These are phyloP conservation scores for Moxostoma hubbsi DNA, from an alignment of 2,797 vertebrate genomes.

Conservation along the genomic window DNA sequence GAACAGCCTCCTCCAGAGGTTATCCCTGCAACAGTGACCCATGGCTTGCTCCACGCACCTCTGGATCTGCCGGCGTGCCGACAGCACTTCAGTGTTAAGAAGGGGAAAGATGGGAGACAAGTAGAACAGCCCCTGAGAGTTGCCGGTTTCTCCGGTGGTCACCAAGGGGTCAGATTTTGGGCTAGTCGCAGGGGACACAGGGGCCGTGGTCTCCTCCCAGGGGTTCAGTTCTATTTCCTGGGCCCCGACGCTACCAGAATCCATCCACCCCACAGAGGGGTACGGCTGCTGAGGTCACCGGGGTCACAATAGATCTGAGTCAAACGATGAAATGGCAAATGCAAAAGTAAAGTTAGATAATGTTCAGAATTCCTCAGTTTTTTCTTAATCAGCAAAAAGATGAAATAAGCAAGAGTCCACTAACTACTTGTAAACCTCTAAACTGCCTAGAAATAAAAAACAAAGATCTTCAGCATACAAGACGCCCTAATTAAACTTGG, in stretches of 20 bases:
- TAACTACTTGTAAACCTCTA: too few species aligned
- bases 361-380: too few species aligned
- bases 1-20: slow-evolving; percentile 95
- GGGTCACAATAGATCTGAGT: slow-evolving; percentile 86
- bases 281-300: slow-evolving; percentile 66
- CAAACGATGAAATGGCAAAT: slow-evolving; percentile 93
- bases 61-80: slow-evolving; percentile 87
- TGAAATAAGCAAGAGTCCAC: too few species aligned
- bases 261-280: slow-evolving; percentile 70
- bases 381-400: too few species aligned
- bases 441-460: too few species aligned
- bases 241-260: slow-evolving; percentile 53
- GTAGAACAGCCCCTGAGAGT: slow-evolving; percentile 77
- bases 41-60: slow-evolving; percentile 92
- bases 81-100: slow-evolving; percentile 86
- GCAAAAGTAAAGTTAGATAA: too few species aligned
- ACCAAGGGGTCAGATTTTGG: slow-evolving; percentile 32
- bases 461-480: too few species aligned
- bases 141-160: slow-evolving; percentile 59
- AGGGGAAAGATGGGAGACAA: slow-evolving; percentile 86
- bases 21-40: slow-evolving; percentile 95
- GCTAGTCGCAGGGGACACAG: slow-evolving; percentile 74
- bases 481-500: too few species aligned
- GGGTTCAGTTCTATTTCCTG: slow-evolving; percentile 68
- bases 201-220: slow-evolving; percentile 69